Conservation (phyloP, 2,888 invertebrate species). For the Harpagoxenus sublaevis region DNA sequence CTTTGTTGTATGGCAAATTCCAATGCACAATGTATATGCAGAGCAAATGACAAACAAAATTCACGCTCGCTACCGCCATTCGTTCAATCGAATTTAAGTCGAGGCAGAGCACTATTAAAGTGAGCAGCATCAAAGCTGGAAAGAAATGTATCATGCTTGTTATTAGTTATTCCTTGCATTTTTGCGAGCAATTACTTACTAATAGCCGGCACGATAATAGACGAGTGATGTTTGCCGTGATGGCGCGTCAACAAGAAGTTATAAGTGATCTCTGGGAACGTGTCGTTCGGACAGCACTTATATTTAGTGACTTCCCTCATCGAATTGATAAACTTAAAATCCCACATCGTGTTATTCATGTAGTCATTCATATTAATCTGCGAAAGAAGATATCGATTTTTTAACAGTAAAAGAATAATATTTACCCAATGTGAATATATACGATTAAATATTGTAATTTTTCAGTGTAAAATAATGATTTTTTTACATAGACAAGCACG, state of each 20-base stretch:
- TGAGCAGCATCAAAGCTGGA: conserved; percentile 88
- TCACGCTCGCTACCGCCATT: conserved; percentile 88
- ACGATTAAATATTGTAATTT: not conserved
- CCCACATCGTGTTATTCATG: conserved; percentile 89
- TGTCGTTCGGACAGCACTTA: conserved; percentile 88
- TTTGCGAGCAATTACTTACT: conserved; percentile 75
- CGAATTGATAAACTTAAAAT: conserved; percentile 86
- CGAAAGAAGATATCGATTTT: not conserved
- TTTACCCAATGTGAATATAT: not conserved
- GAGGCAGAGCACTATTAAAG: conserved; percentile 88
- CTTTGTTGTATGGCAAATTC: conserved; percentile 88
- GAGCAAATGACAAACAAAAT: conserved; percentile 89
- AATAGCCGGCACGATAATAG: conserved; percentile 88
- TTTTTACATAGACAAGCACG: not conserved
- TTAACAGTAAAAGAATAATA: not conserved
- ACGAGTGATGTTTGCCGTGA: conserved; percentile 88
- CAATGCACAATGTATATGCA: conserved; percentile 89
- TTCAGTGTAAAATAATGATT: not conserved
- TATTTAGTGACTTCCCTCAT: conserved; percentile 87
- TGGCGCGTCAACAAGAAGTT: conserved; percentile 88
- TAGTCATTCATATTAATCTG: conserved; percentile 87
- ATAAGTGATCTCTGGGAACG: conserved; percentile 89
- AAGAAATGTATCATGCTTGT: conserved; percentile 28
- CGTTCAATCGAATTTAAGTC: conserved; percentile 88
- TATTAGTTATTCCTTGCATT: not conserved